Percentiles rank a stretch among this genome's conserved stretches.
Conservation (phyloP, 2,113 vertebrate species). For the Clupea harengus region DNA sequence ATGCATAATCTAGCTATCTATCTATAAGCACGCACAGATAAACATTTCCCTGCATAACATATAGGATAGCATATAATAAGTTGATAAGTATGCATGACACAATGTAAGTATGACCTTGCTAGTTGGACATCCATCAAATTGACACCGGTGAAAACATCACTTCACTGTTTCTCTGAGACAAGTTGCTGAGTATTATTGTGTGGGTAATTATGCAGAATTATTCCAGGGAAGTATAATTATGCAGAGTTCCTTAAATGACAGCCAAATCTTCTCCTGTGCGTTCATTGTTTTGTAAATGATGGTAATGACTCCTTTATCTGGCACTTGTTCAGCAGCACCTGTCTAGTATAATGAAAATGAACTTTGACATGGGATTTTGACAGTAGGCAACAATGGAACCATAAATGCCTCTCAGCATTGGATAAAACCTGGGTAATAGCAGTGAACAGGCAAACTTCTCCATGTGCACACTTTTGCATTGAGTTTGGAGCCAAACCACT, state of each 20-base stretch:
- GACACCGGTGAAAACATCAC: conserved; percentile 51
- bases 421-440: conserved; percentile 37
- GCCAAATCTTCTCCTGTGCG: conserved; percentile 67
- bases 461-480: conserved; percentile 19
- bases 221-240: conserved; percentile 72
- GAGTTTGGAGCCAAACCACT: neutral
- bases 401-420: conserved; percentile 36
- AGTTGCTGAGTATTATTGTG: conserved; percentile 59
- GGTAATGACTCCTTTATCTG: conserved; percentile 69
- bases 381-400: conserved; percentile 58
- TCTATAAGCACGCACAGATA: neutral
- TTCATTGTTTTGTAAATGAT: conserved; percentile 74
- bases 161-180: conserved; percentile 44
- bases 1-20: neutral
- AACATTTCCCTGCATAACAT: neutral
- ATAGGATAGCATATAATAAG: neutral
- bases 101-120: conserved; percentile 49
- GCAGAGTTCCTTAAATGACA: conserved; percentile 68
- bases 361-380: conserved; percentile 67
- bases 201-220: conserved; percentile 72
- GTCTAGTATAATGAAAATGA: conserved; percentile 70
- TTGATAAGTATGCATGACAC: neutral
- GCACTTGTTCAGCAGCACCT: conserved; percentile 67
- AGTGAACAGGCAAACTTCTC: conserved; percentile 40
- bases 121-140: conserved; percentile 54